These are phyloP conservation scores for Festucalex cinctus DNA, from an alignment of 2,113 vertebrate species.

Conservation along the genomic window DNA sequence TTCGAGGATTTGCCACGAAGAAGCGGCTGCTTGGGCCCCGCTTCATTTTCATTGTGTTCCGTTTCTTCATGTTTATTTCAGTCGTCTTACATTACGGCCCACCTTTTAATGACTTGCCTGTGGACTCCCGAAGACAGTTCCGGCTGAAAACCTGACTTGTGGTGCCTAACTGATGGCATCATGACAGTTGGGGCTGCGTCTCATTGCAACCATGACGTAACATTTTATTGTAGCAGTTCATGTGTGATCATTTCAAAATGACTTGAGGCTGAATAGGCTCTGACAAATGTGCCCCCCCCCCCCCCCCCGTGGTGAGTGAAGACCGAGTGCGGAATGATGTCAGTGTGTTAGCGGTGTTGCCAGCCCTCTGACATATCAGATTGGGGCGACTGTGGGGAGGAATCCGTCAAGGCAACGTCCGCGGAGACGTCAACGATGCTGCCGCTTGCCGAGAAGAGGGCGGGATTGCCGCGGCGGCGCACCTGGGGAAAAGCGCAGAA, in stretches of 20 bases:
- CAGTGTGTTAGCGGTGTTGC: constrained; percentile 26
- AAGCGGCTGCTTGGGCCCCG: too few relatives aligned
- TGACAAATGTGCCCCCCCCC: constrained; percentile 15
- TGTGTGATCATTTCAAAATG: constrained; percentile 22
- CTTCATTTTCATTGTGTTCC: neutral
- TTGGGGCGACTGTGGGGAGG: constrained; percentile 4
- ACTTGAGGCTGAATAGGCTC: constrained; percentile 10
- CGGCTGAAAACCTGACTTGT: neutral
- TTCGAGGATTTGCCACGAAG: too few relatives aligned
- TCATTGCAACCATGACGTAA: constrained; percentile 17
- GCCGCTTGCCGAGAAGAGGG: neutral
- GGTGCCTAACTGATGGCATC: constrained; percentile 2
- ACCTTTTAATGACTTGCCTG: neutral
- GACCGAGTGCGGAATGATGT: constrained; percentile 27
- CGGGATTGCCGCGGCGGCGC: neutral
- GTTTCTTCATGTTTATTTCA: neutral
- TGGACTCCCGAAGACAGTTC: neutral
- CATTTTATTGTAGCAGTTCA: constrained; percentile 12
- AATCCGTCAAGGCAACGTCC: constrained; percentile 19
- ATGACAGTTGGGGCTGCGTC: neutral
- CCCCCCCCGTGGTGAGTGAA: constrained; percentile 5
- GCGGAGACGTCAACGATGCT: constrained; percentile 26
- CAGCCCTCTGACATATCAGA: constrained; percentile 34
- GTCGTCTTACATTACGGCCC: neutral
- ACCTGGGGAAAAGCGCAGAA: constrained; percentile 6